Percentiles rank a stretch among this genome's conserved stretches.
These are phyloP conservation scores for Pluvialis apricaria DNA, from an alignment of 2,113 vertebrate species.

Conservation along the genomic window DNA sequence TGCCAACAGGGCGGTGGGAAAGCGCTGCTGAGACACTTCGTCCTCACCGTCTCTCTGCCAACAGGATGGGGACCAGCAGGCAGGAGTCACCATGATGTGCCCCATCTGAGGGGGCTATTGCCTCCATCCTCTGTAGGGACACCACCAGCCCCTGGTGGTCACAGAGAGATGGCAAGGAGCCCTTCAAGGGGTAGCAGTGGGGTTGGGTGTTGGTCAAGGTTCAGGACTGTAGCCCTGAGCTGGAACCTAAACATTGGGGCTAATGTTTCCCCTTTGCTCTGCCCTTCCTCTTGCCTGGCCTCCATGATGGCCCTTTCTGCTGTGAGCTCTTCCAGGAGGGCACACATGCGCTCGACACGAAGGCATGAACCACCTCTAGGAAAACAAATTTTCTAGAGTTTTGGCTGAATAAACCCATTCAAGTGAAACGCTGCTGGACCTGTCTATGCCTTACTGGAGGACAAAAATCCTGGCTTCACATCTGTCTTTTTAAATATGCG, in stretches of 20 bases:
- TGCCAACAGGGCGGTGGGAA: accelerated
- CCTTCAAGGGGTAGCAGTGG: neutral
- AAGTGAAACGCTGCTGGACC: neutral
- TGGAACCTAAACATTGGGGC: neutral
- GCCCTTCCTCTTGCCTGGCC: neutral
- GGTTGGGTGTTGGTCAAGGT: no score
- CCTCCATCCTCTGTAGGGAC: neutral
- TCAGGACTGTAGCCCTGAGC: neutral
- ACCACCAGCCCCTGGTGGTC: neutral
- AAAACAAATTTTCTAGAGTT: neutral
- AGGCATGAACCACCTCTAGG: neutral
- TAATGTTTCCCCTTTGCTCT: neutral
- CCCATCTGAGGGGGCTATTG: neutral
- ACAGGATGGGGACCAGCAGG: neutral
- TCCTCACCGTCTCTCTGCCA: neutral
- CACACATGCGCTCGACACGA: accelerated
- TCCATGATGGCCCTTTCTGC: neutral
- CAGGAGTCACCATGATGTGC: neutral
- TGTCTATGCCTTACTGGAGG: neutral
- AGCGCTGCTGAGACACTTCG: accelerated
- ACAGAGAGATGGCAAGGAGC: neutral
- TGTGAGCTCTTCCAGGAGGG: neutral
- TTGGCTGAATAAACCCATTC: neutral
- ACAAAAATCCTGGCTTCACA: neutral
- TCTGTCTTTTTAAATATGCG: neutral